Evolutionary conservation across 2,797 vertebrate genomes (phyloP).

Genomic region (Mormyrops boulengeri): DNA sequence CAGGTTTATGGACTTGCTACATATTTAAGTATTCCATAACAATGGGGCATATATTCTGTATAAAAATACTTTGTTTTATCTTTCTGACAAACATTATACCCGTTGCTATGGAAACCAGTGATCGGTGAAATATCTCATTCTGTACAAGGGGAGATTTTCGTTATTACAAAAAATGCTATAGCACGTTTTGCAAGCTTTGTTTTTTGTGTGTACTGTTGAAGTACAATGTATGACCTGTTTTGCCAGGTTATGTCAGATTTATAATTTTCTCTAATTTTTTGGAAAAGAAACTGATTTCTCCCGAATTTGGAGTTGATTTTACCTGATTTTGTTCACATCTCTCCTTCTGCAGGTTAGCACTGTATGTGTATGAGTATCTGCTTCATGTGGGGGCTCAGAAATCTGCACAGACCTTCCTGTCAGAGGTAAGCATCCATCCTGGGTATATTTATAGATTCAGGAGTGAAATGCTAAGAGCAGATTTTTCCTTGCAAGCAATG

Average conservation of each 20-base stretch:
- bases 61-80: not conserved
- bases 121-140: not conserved
- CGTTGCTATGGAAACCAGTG: not conserved
- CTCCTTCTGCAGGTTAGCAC: conserved; percentile 76
- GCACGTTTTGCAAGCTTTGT: not conserved
- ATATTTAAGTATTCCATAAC: not conserved
- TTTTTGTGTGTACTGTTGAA: not conserved
- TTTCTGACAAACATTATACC: not conserved
- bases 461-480: not conserved
- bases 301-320: not conserved
- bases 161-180: not conserved
- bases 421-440: conserved; percentile 76
- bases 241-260: not conserved
- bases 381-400: conserved; percentile 86
- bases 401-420: conserved; percentile 69
- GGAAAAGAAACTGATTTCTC: not conserved
- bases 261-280: not conserved
- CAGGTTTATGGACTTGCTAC: not conserved
- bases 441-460: not conserved
- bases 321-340: conserved; percentile 23
- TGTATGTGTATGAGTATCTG: conserved; percentile 97
- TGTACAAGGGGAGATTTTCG: not conserved
- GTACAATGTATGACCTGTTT: not conserved
- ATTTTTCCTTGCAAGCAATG: conserved; percentile 7
- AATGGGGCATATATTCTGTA: not conserved